Evolutionary conservation across 1,140 invertebrate species (phyloP), one percentile per base, ranked within the genome.

Genomic region (Orius insidiosus): DNA sequence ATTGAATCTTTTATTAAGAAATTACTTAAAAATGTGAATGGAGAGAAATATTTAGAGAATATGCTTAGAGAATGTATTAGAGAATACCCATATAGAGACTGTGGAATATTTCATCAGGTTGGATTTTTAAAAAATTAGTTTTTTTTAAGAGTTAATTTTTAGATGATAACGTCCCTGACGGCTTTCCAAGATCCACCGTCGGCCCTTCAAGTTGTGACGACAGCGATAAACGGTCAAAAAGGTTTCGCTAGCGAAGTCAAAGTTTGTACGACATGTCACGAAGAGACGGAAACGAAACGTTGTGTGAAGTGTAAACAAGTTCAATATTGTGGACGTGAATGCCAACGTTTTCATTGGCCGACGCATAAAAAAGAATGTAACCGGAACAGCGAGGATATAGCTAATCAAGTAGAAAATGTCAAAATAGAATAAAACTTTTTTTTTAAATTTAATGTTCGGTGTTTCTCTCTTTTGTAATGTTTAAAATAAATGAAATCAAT

Each of bases 261-360:
- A 19, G 72, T 74, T 44, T 98, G 94, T 63, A 71, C 73, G 19
- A 85, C 89, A 1, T 98, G 94, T 63, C 80, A 83, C 1, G 80
- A 92, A 56, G 78, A 87, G 47, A 82, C 84, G 54, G 83, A 86
- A 5, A 69, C 74, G 6, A 95, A 93, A 59, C 89, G 90, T 62
- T 98, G 94, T 63, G 81, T 86, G n/a, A 85, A 85, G 59, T 98
- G 93, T 63, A 93, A 93, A 71, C 74, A 75, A 46, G 85, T 89
- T 9, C 75, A 83, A 54, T 98, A 98, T 60, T 98, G 95, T 65
- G 81, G 93, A 60, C 70, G 84, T 52, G 76, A 82, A 55, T 98
- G 95, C 63, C 94, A 98, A 62, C 76, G 86, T 54, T 63, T 95
- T 5, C 92, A 98, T 64, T 98, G 94, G 94, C 80, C 84, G 54